phyloP scores from a whole-genome alignment of 2,113 vertebrate genomes.

The Lophius piscatorius region DNA sequence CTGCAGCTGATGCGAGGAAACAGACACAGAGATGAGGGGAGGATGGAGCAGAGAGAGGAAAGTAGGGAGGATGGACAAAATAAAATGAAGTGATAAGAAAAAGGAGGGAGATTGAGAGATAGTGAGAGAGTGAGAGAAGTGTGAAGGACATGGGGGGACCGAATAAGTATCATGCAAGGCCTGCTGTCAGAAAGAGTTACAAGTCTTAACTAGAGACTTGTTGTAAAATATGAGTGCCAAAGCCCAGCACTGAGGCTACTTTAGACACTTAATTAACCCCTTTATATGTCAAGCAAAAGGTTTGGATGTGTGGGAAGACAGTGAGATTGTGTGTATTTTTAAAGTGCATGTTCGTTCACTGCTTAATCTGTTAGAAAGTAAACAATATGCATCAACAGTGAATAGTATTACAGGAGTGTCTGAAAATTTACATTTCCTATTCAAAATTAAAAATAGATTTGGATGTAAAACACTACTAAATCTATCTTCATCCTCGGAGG shows the following conservation, averaged over 20 bases:
- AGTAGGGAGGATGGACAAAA: slow-evolving; percentile 14
- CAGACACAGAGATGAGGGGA: slow-evolving; percentile 38
- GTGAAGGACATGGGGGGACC: too few species aligned
- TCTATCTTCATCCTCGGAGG: slow-evolving; percentile 4
- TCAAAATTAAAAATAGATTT: slow-evolving; percentile 35
- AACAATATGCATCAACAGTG: background rate
- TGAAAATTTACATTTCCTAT: background rate
- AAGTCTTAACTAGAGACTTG: slow-evolving; percentile 65
- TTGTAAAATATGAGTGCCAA: slow-evolving; percentile 73
- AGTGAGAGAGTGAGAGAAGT: slow-evolving; percentile 13
- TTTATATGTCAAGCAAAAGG: slow-evolving; percentile 51
- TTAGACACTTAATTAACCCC: slow-evolving; percentile 79
- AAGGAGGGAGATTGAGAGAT: slow-evolving; percentile 27
- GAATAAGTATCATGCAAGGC: slow-evolving; percentile 16
- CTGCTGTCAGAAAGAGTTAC: slow-evolving; percentile 48
- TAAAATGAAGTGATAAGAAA: slow-evolving; percentile 37
- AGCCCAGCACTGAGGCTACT: slow-evolving; percentile 45
- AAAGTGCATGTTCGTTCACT: slow-evolving; percentile 22
- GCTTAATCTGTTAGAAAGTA: slow-evolving; percentile 15
- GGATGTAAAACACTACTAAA: slow-evolving; percentile 19
- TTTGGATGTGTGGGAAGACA: slow-evolving; percentile 9
- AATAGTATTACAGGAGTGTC: slow-evolving; percentile 7
- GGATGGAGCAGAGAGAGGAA: slow-evolving; percentile 9
- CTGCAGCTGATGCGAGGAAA: slow-evolving; percentile 60
- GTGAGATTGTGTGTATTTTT: slow-evolving; percentile 34